phyloP scores from a whole-genome alignment of 1,140 invertebrate genomes.

The Cylas formicarius region DNA sequence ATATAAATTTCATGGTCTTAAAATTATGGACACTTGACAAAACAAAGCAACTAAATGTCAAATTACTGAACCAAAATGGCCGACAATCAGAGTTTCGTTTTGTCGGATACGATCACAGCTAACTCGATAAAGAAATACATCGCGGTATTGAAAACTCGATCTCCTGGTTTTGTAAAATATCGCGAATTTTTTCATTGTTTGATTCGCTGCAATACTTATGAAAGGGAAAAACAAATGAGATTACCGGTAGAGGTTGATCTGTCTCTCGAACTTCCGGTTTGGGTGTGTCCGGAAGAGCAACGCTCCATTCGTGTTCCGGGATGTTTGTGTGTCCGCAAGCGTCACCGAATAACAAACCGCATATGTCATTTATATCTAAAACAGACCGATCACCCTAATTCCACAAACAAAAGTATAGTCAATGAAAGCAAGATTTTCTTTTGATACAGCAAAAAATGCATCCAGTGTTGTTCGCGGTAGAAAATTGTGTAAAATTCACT shows the following conservation, averaged over 20 bases:
- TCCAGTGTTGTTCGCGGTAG: too few species aligned
- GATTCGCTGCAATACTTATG: background rate
- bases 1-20: too few species aligned
- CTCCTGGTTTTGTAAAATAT: background rate
- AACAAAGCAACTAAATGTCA: too few species aligned
- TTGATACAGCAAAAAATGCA: too few species aligned
- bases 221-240: constrained; percentile 1
- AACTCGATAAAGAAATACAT: too few species aligned
- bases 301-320: constrained; percentile 31
- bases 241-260: background rate
- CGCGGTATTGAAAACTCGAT: background rate
- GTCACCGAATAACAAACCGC: constrained; percentile 32
- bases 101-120: too few species aligned
- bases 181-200: background rate
- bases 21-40: too few species aligned
- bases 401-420: too few species aligned
- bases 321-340: constrained; percentile 28
- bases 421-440: too few species aligned
- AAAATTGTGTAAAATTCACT: too few species aligned
- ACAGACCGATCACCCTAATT: constrained; percentile 19
- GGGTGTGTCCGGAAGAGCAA: constrained; percentile 29
- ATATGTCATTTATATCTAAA: constrained; percentile 32
- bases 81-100: too few species aligned
- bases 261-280: constrained; percentile 19
- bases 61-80: too few species aligned